Base-by-base conservation (phyloP, 2,888 invertebrate species). In the Hecatera dysodea region DNA sequence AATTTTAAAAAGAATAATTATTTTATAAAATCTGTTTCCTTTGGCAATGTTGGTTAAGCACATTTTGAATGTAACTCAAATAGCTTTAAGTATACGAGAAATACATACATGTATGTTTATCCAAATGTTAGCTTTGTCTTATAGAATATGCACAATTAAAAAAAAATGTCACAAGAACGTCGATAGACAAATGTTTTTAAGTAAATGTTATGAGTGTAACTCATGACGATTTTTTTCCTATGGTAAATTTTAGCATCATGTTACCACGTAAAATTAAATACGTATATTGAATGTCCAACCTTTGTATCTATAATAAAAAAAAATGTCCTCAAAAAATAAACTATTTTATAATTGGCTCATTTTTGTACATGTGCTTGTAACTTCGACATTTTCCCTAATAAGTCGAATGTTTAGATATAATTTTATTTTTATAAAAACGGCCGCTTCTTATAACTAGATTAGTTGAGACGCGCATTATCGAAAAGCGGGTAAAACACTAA, bases 401-500 rank as follows among this genome's bases (percentile, higher is more conserved):
- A 48, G 62, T 64, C 69, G 64, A 72, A 78, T 59, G 36, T 63
- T 67, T 66, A 73, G 52, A 48, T 50, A 76, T 80, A 78, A 80
- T 84, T 75, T 82, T 88, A 87, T 88, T 88, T 88, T 86, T 79
- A 63, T 79, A 82, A 64, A 78, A 69, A 74, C 42, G 69, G 64
- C 77, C 78, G 79, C 80, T 85, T 84, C 65, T 73, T 76, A 71
- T 75, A 29, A 69, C 36, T 83, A 63, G 73, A 56, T 36, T 80
- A 75, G 70, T 75, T 67, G 85, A 84, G 85, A 84, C 86, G 85
- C 85, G 93, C 93, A 92, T 90, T 92, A 92, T 91, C 89, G 86
- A 92, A 89, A 77, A 72, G 86, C 82, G 80, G 84, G 84, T 86
- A 86, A 76, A 78, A 72, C 61, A 83, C 66, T n/a, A 75, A 70